Percentiles rank a stretch among this genome's conserved stretches.
Conservation (phyloP, 2,888 invertebrate genomes). For the Nysson spinosus region DNA sequence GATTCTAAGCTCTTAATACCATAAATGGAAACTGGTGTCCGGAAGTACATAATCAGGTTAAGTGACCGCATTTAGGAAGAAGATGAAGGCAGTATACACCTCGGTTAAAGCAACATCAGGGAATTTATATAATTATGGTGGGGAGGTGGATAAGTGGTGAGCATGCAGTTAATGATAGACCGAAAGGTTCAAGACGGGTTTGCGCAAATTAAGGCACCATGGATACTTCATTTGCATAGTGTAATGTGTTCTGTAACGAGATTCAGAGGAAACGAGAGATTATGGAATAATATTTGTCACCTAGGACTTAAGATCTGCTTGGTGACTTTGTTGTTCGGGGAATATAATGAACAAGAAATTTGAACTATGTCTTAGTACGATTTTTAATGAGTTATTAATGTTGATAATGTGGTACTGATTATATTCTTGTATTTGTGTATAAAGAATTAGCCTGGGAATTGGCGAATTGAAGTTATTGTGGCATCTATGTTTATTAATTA, state of each 20-base stretch:
- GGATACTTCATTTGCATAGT: not conserved
- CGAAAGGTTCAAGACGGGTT: slow-evolving; percentile 5
- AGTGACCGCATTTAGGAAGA: slow-evolving; percentile 36
- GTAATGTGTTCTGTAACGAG: not conserved
- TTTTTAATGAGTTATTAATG: no score
- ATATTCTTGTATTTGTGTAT: no score
- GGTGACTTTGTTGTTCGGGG: no score
- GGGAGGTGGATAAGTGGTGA: slow-evolving; percentile 5
- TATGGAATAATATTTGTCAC: no score
- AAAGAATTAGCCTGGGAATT: no score
- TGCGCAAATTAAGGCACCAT: slow-evolving; percentile 12
- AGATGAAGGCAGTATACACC: slow-evolving; percentile 16
- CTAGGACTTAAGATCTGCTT: no score
- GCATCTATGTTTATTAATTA: no score
- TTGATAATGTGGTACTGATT: no score
- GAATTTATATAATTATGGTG: slow-evolving; percentile 36
- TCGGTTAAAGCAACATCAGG: slow-evolving; percentile 21
- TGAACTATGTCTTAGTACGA: no score
- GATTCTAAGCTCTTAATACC: slow-evolving; percentile 16
- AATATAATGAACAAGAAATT: no score
- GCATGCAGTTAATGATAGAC: slow-evolving; percentile 14
- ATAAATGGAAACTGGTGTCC: slow-evolving; percentile 13
- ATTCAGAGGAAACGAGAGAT: not conserved
- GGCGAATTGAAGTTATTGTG: no score
- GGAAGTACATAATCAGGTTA: slow-evolving; percentile 31